Percentiles rank a stretch among this genome's conserved stretches.
phyloP scores from a whole-genome alignment of 2,888 invertebrate genomes.

The Andrena camellia region DNA sequence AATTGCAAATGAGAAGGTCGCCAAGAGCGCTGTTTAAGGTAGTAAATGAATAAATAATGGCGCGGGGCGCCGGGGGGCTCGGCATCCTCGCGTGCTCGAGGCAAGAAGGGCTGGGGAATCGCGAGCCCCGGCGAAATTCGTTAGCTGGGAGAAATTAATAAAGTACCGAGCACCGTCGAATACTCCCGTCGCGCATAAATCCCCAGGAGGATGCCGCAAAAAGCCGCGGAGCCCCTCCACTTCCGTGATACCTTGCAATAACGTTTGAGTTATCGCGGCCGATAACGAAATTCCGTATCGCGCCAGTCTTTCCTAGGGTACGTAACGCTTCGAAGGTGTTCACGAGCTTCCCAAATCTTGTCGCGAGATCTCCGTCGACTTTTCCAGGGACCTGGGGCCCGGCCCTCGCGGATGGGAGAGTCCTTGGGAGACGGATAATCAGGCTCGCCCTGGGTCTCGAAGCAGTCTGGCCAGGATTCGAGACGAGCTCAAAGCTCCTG shows the following conservation, averaged over 20 bases:
- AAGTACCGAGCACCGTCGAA: constrained; percentile 11
- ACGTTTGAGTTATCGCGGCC: constrained; percentile 41
- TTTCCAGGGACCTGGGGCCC: not conserved
- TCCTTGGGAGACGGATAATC: not conserved
- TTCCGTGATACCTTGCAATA: constrained; percentile 52
- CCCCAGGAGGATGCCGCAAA: constrained; percentile 1
- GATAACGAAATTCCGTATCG: constrained; percentile 45
- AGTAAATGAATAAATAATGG: not conserved
- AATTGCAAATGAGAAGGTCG: not conserved
- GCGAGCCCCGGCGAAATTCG: not conserved
- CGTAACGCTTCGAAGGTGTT: constrained; percentile 9
- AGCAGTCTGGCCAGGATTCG: not conserved
- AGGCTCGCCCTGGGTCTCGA: not conserved
- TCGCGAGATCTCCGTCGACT: not conserved
- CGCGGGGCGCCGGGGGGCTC: not conserved
- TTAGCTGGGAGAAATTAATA: constrained; percentile 23
- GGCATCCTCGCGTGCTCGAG: not conserved
- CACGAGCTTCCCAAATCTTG: not conserved
- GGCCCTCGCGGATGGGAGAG: not conserved
- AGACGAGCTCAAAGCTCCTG: not conserved
- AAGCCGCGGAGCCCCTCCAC: constrained; percentile 12
- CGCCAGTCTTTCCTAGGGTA: constrained; percentile 32
- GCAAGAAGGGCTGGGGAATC: not conserved
- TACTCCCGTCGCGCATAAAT: constrained; percentile 10
- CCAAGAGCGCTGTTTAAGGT: not conserved